Conservation (phyloP, 2,888 invertebrate genomes). For the Neoaliturus tenellus region DNA sequence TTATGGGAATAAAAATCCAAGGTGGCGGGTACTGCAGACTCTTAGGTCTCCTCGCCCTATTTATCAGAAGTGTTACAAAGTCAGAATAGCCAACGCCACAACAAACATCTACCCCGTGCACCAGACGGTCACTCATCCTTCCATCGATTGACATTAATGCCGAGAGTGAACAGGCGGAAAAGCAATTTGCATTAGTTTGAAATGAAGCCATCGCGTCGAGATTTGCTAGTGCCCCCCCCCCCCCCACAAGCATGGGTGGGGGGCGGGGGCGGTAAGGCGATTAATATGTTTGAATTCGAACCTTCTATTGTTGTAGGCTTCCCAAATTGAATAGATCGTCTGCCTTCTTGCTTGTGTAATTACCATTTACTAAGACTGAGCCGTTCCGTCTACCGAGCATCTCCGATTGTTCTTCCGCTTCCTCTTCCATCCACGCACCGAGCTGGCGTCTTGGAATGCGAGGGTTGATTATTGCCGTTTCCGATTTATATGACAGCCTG, state of each 20-base stretch:
- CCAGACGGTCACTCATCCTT: not conserved
- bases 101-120: not conserved
- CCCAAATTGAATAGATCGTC: conserved; percentile 14
- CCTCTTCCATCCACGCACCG: not conserved
- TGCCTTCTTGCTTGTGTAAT: conserved; percentile 23
- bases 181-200: conserved; percentile 40
- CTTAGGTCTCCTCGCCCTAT: too few relatives aligned
- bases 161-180: conserved; percentile 34
- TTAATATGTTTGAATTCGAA: conserved; percentile 41
- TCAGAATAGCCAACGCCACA: too few relatives aligned
- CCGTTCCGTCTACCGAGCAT: not conserved
- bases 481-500: too few relatives aligned
- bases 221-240: not conserved
- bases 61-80: too few relatives aligned
- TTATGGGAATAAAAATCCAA: too few relatives aligned
- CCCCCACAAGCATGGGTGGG: conserved; percentile 1
- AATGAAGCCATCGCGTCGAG: conserved; percentile 27
- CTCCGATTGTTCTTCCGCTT: not conserved
- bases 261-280: not conserved
- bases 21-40: too few relatives aligned
- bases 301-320: conserved; percentile 31
- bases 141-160: conserved; percentile 19
- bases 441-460: not conserved
- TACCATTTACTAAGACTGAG: conserved; percentile 15
- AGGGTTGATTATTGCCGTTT: too few relatives aligned